Evolutionary conservation across 2,888 invertebrate species (phyloP).

Genomic region (Ochropleura leucogaster): DNA sequence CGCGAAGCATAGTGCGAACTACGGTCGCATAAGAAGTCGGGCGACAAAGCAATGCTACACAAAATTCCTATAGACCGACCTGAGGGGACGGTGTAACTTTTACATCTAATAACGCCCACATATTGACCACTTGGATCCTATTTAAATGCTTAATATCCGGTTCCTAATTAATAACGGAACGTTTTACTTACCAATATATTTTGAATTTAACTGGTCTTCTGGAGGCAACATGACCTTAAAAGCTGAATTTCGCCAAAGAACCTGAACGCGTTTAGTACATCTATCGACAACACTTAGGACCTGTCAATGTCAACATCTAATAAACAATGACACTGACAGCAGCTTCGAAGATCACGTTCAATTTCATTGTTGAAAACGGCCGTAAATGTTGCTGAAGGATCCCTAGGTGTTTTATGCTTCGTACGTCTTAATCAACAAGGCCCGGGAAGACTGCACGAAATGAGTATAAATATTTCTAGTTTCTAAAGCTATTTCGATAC

Average conservation of each 20-base stretch:
- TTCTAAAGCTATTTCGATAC: not conserved
- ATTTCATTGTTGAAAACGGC: not conserved
- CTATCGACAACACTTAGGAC: not conserved
- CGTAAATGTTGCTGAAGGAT: not conserved
- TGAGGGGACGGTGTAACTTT: conserved; percentile 70
- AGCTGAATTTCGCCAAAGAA: not conserved
- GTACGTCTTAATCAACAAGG: not conserved
- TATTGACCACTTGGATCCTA: conserved; percentile 53
- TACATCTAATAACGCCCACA: conserved; percentile 66
- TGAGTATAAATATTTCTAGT: not conserved
- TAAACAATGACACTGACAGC: not conserved
- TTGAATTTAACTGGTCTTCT: conserved; percentile 17
- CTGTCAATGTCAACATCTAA: not conserved
- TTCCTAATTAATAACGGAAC: conserved; percentile 7
- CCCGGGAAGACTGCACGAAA: not conserved
- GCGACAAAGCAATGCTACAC: conserved; percentile 66
- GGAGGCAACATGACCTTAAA: not conserved
- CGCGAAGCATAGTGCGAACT: conserved; percentile 53
- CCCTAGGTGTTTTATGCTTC: not conserved
- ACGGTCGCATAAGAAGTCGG: conserved; percentile 62
- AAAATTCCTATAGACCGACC: conserved; percentile 70
- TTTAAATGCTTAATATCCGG: conserved; percentile 35
- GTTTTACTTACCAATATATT: conserved; percentile 25
- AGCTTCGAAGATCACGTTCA: not conserved
- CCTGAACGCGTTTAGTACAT: not conserved